Conservation (phyloP, 1,140 invertebrate genomes). For the Apolygus lucorum region DNA sequence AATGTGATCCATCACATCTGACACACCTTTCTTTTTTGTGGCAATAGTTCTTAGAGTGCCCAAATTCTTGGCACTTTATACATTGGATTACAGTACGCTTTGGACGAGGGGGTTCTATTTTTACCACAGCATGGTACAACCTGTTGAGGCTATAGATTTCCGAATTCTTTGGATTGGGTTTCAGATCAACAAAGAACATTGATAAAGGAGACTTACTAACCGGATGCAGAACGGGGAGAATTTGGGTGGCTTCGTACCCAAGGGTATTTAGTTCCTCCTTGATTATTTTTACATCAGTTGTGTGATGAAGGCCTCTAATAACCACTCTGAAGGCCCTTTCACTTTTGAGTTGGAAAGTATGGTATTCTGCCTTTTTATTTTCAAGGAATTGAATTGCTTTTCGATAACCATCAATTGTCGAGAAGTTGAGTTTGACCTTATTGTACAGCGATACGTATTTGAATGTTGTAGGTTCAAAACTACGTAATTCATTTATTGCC, state of each 20-base stretch:
- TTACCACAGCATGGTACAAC: constrained; percentile 34
- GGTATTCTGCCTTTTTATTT: constrained; percentile 23
- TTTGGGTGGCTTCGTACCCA: constrained; percentile 10
- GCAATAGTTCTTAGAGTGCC: constrained; percentile 39
- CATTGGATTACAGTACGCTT: no score
- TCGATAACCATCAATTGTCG: constrained; percentile 3
- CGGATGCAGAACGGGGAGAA: constrained; percentile 13
- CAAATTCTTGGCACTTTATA: no score
- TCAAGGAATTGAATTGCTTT: neutral
- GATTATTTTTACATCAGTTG: constrained; percentile 33
- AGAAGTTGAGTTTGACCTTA: neutral
- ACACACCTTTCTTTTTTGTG: constrained; percentile 35
- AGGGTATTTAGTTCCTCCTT: constrained; percentile 31
- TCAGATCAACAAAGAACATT: constrained; percentile 37
- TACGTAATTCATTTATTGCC: neutral
- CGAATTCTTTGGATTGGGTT: constrained; percentile 36
- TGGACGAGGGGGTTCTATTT: no score
- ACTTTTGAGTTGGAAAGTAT: constrained; percentile 37
- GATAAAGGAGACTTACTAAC: constrained; percentile 33
- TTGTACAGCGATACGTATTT: neutral
- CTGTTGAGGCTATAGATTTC: constrained; percentile 36
- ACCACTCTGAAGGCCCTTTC: constrained; percentile 37
- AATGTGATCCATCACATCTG: constrained; percentile 38
- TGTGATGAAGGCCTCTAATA: constrained; percentile 35
- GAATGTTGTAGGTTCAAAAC: neutral